Evolutionary conservation across 1,140 invertebrate genomes (phyloP), one percentile per base, ranked within the genome.

Genomic region (Drosophila chauvacae): DNA sequence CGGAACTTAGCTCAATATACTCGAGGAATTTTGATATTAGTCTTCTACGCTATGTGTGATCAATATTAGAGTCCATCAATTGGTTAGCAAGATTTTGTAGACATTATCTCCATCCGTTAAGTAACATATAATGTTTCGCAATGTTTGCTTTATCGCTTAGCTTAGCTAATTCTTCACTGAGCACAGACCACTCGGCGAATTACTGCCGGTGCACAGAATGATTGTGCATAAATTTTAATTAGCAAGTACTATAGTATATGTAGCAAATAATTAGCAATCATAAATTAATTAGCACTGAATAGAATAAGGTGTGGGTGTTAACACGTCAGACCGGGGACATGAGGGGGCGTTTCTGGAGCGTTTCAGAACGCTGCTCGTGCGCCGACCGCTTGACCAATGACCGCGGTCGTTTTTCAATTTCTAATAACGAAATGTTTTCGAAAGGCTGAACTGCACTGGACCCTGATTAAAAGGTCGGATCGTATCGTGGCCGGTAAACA

Each of bases 351-450:
- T 50, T 47, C n/a, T 39, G 48, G 33, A 75, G 39, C 37, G 14
- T 30, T 35, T 48, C 11, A 65, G 41, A 61, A 28, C 26, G 26
- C 26, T 11, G 51, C n/a, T 28, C 13, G 28, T 39, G 33, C 35
- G 14, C 9, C 1, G 14, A 18, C 30, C 3, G 28, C 11, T 78
- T 75, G 59, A 81, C 65, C 68, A 18, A 7, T 86, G 57, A 62
- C 48, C 60, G 53, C 26, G 23, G 20, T 23, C 47, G 63, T 80
- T 72, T 57, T 45, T 56, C 68, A 66, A 83, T 77, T 80, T 56
- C 53, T 39, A 81, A 88, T 80, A 87, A 80, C 59, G 77, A 72
- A 84, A 68, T 83, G 53, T 78, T 88, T 90, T 80, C 14, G 64
- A 80, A 80, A 88, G 77, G 60, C 63, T n/a, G 55, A 18, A n/a